Evolutionary conservation across 2,888 invertebrate species (phyloP).

Genomic region (Empis stercorea): DNA sequence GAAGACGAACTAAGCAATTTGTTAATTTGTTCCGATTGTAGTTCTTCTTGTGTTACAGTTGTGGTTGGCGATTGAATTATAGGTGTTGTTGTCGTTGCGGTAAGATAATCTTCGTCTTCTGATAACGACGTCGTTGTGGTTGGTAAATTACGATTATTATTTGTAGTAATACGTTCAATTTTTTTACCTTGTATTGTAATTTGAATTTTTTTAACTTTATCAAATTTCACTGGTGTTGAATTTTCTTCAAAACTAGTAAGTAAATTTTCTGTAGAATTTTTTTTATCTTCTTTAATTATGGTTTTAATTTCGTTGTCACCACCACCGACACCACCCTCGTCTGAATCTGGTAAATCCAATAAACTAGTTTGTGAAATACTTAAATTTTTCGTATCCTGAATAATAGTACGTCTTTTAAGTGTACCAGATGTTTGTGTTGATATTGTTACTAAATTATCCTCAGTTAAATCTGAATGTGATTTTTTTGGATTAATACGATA

Average conservation of each 20-base stretch:
- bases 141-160: constrained; percentile 13
- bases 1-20: neutral
- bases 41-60: neutral
- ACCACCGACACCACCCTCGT: neutral
- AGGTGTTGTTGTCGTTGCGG: neutral
- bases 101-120: constrained; percentile 15
- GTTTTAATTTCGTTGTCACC: neutral
- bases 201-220: constrained; percentile 24
- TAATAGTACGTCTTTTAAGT: constrained; percentile 9
- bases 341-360: constrained; percentile 5
- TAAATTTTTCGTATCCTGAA: constrained; percentile 3
- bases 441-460: constrained; percentile 8
- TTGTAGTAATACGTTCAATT: constrained; percentile 20
- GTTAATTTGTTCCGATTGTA: neutral
- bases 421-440: constrained; percentile 16
- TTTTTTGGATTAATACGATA: constrained; percentile 21
- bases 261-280: too few relatives aligned
- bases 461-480: neutral
- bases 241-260: neutral
- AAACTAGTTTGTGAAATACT: constrained; percentile 9
- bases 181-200: constrained; percentile 32
- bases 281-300: too few relatives aligned
- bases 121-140: constrained; percentile 24
- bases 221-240: constrained; percentile 15
- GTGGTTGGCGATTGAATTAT: neutral